Base-by-base conservation (phyloP, 2,113 vertebrate genomes). In the Erythrocebus patas region DNA sequence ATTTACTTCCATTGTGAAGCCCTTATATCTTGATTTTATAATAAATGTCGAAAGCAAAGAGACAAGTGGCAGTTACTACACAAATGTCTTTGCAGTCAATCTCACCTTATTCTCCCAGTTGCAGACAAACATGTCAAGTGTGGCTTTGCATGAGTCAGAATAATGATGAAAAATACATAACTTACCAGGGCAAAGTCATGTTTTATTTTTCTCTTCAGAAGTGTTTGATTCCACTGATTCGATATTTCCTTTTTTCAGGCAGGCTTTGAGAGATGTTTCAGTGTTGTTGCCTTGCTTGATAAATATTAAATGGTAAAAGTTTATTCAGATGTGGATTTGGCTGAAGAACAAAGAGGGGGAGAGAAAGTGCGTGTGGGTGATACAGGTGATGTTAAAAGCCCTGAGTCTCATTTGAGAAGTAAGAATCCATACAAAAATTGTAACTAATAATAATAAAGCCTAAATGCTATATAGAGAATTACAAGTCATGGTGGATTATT, bases 161-260 rank as follows among this genome's bases (percentile, higher is more conserved):
- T 91, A 95, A 94, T 85, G 92, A 91, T 93, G 38, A 88, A 92
- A 94, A 88, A 90, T 45, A 87, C 2, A 68, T 57, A 76, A 90
- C 64, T 72, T 92, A 91, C 40, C 68, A 79, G 32, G 79, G 35
- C 38, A 86, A 91, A 95, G 43, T 11, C 8, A 87, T 70, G 75
- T 83, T 61, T 38, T 40, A 30, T 81, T 55, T 90, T n/a, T 25
- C 20, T 50, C 59, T 88, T 78, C 57, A 80, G 78, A 92, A 91
- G 40, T 83, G 8, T 86, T 84, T 89, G 92, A 43, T 11, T 43
- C 38, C 40, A 75, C 23, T 5, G 48, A 25, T 93, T 76, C 83
- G 32, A 81, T 38, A 91, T 87, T 87, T 83, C n/a, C 61, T 88
- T 96, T 75, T 61, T n/a, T 57, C 93, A 89, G 18, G 22, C 64